Evolutionary conservation across 2,888 invertebrate species (phyloP).

Genomic region (Campoplex nolae): DNA sequence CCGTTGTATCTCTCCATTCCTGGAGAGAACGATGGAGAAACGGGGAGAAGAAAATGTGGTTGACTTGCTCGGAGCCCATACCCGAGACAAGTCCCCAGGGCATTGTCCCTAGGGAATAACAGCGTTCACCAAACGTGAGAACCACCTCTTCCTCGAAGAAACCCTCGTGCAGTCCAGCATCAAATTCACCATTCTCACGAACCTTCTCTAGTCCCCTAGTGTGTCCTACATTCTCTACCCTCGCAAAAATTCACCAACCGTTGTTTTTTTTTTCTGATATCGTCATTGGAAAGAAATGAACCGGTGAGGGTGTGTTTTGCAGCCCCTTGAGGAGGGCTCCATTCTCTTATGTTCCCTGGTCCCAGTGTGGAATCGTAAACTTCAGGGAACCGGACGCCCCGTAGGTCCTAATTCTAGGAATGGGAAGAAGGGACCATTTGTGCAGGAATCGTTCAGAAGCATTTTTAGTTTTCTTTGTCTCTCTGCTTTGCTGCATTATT

Average conservation of each 20-base stretch:
- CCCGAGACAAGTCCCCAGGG: conserved; percentile 37
- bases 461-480: background rate
- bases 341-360: background rate
- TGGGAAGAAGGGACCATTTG: background rate
- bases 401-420: background rate
- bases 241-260: background rate
- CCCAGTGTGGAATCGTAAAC: background rate
- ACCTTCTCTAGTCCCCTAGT: background rate
- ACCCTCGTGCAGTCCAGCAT: conserved; percentile 1
- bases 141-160: background rate
- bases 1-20: background rate
- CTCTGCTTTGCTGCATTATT: background rate
- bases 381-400: background rate
- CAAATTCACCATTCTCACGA: conserved; percentile 16
- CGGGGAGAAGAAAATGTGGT: conserved; percentile 58
- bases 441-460: background rate
- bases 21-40: conserved; percentile 45
- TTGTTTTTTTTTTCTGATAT: conserved; percentile 23
- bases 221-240: background rate
- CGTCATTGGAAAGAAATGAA: conserved; percentile 45
- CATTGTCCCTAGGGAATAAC: conserved; percentile 46
- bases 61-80: conserved; percentile 29
- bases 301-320: background rate
- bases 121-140: conserved; percentile 25
- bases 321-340: background rate